phyloP scores from a whole-genome alignment of 2,113 vertebrate genomes.

The rat (Rattus norvegicus) region GRCr8 NC_086039.1:67772501-67773000 shows the following conservation, averaged over 20 bases:
- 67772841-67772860: too few species aligned
- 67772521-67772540: not conserved
- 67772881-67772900: not conserved
- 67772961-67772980: not conserved
- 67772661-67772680: not conserved
- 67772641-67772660: not conserved
- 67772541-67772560: not conserved
- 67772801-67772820: too few species aligned
- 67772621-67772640: not conserved
- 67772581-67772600: not conserved
- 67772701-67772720: not conserved
- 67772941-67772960: not conserved
- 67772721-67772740: not conserved
- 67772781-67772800: not conserved
- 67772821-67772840: too few species aligned
- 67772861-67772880: not conserved
- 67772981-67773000: not conserved
- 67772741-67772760: not conserved
- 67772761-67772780: not conserved
- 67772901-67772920: not conserved
- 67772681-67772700: not conserved
- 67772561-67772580: not conserved
- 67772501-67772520: not conserved
- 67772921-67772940: not conserved
- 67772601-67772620: not conserved